Conservation (phyloP, 1,140 invertebrate genomes). For the Meloidogyne exigua region DNA sequence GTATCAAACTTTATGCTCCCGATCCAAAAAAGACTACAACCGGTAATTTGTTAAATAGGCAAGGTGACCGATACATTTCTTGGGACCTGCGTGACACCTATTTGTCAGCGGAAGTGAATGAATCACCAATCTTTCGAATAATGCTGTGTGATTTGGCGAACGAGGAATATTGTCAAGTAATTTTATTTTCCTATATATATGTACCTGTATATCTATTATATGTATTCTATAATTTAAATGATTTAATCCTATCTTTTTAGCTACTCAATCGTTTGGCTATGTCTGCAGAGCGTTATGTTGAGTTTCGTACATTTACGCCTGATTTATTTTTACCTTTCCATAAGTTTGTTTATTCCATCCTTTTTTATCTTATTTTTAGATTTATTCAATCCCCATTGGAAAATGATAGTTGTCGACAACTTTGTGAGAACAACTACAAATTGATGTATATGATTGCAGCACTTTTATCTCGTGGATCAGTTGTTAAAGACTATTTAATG, state of each 20-base stretch:
- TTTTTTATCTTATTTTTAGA: not conserved
- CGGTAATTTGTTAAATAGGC: slow-evolving; percentile 28
- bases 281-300: slow-evolving; percentile 27
- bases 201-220: too few species aligned
- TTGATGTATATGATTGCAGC: slow-evolving; percentile 48
- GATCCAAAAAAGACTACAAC: slow-evolving; percentile 12
- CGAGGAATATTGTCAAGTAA: slow-evolving; percentile 25
- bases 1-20: slow-evolving; percentile 21
- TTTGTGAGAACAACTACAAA: slow-evolving; percentile 38
- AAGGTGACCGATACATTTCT: slow-evolving; percentile 29
- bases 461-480: slow-evolving; percentile 41
- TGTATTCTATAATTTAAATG: too few species aligned
- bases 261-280: slow-evolving; percentile 28
- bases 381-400: slow-evolving; percentile 22
- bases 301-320: slow-evolving; percentile 32
- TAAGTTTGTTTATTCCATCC: not conserved
- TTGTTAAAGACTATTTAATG: slow-evolving; percentile 46
- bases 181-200: slow-evolving; percentile 1
- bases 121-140: not conserved
- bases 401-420: slow-evolving; percentile 31
- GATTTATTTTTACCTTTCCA: not conserved
- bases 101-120: slow-evolving; percentile 6
- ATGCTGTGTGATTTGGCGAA: slow-evolving; percentile 12
- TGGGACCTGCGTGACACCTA: slow-evolving; percentile 9
- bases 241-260: slow-evolving; percentile 17